Percentiles rank a stretch among this genome's conserved stretches.
These are phyloP conservation scores for Ciconia maguari DNA, from an alignment of 2,113 vertebrate genomes.

Conservation along the genomic window DNA sequence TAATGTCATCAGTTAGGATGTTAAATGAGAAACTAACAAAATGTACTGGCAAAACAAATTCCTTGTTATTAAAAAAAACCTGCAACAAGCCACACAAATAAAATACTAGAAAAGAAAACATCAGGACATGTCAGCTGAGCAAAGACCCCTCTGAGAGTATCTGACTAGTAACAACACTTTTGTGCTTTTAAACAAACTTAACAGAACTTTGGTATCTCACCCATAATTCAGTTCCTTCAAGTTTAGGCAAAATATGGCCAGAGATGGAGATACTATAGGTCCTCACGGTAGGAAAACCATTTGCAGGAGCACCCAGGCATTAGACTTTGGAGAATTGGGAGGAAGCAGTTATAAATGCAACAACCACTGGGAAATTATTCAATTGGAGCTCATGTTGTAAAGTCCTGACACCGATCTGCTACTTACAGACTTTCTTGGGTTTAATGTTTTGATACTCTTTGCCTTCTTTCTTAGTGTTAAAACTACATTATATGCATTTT, in stretches of 20 bases:
- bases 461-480: not conserved
- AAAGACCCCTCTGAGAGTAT: not conserved
- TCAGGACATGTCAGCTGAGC: not conserved
- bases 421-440: not conserved
- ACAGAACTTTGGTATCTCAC: not conserved
- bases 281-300: not conserved
- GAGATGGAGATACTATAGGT: not conserved
- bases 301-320: not conserved
- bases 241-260: not conserved
- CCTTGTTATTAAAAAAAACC: not conserved
- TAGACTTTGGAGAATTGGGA: not conserved
- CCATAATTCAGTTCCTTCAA: not conserved
- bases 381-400: not conserved
- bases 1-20: not conserved
- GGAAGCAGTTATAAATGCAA: not conserved
- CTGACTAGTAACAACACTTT: not conserved
- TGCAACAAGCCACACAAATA: not conserved
- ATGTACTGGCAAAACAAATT: not conserved
- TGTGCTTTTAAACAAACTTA: not conserved
- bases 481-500: not conserved
- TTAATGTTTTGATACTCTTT: not conserved
- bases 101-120: not conserved
- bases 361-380: not conserved
- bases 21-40: not conserved
- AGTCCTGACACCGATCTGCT: not conserved